A percentile compares a stretch with the other conserved stretches of the same genome.
phyloP scores from a whole-genome alignment of 2,888 invertebrate species.

The Eutolmus rufibarbis region DNA sequence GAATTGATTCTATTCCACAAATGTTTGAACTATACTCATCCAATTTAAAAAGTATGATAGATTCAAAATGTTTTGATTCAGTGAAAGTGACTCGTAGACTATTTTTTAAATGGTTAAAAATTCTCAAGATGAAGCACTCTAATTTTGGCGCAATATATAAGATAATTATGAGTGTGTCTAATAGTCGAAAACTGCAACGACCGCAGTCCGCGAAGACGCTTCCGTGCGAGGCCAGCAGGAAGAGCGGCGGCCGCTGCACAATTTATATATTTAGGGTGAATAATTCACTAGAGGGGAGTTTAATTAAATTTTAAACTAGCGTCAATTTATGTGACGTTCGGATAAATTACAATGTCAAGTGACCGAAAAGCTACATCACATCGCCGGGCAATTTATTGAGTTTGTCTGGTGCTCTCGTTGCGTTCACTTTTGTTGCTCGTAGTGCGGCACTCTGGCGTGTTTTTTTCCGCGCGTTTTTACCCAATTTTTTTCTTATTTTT shows the following conservation, averaged over 20 bases:
- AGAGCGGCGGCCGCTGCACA: neutral
- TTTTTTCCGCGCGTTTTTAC: neutral
- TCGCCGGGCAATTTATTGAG: conserved; percentile 34
- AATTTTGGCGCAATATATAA: neutral
- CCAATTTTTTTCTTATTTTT: neutral
- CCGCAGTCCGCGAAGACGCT: neutral
- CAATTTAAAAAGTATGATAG: too few species aligned
- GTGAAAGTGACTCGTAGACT: neutral
- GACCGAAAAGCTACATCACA: conserved; percentile 42
- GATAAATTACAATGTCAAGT: conserved; percentile 43
- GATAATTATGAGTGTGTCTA: neutral
- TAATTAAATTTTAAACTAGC: conserved; percentile 43
- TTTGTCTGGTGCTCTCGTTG: conserved; percentile 20
- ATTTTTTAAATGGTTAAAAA: neutral
- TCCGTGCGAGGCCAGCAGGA: neutral
- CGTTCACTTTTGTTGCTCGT: neutral
- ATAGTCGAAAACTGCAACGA: neutral
- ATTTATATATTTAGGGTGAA: conserved; percentile 29
- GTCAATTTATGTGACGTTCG: conserved; percentile 38
- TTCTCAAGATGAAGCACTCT: neutral
- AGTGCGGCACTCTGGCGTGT: neutral
- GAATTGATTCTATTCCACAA: too few species aligned
- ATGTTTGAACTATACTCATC: too few species aligned
- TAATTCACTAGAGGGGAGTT: conserved; percentile 38
- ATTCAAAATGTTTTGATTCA: neutral